Base-by-base conservation (phyloP, 2,888 invertebrate species). In the Drosophila pegasa region DNA sequence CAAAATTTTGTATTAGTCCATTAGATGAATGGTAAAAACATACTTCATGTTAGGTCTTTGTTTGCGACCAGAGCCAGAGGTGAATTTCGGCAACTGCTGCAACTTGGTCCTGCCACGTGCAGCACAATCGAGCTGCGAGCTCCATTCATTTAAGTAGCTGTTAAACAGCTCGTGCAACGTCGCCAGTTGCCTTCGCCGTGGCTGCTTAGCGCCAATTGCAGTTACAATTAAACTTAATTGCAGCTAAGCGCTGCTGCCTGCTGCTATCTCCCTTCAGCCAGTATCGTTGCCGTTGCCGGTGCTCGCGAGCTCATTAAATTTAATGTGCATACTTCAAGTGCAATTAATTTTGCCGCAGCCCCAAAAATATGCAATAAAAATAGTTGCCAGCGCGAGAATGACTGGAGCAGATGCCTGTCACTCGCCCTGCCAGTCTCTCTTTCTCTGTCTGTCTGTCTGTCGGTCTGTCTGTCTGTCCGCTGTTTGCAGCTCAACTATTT, bases 351-450 rank as follows among this genome's bases (percentile, higher is more conserved):
- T 69, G 67, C 71, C 62, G 40, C 72, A 80, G 67, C 62, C 48
- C 76, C 61, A 61, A 83, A 83, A 82, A 83, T 80, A 85, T 85
- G 80, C 84, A 81, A 84, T 84, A 77, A 79, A 84, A 87, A 87
- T 84, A 81, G 82, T 77, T 79, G 62, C 66, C 66, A 64, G 58
- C 29, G 33, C 54, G 56, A 66, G 62, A 80, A 81, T 69, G 67
- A 67, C 77, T 71, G 50, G 60, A 22, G 37, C 52, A n/a, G 37
- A 40, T 29, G 45, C 51, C 47, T 6, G 38, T 33, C 10, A 8
- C n/a, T 12, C 54, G 2, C 9, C 22, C 33, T 20, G 41, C 22
- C 31, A 5, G 31, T 29, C 43, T 1, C 20, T 8, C 18, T 41
- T 41, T 29, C 40, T 55, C 47, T 6, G 38, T 33, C 10, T 10